These are phyloP conservation scores for Ichneumon xanthorius DNA, from an alignment of 2,888 invertebrate species.

Conservation along the genomic window DNA sequence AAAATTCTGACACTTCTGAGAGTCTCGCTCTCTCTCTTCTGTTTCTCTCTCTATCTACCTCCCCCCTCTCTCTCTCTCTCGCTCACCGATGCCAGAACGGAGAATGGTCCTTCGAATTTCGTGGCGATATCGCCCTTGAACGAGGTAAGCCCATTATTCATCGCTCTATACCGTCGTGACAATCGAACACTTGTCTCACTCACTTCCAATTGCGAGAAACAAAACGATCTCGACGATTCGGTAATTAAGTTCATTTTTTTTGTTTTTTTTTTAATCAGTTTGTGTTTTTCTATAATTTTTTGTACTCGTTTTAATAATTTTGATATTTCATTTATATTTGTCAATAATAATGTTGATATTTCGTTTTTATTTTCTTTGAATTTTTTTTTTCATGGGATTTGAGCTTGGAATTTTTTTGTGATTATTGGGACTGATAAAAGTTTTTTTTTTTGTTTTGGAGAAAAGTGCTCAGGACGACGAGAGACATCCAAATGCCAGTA, in stretches of 20 bases:
- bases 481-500: slow-evolving; percentile 70
- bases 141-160: slow-evolving; percentile 70
- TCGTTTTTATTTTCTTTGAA: not conserved
- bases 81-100: slow-evolving; percentile 70
- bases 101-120: slow-evolving; percentile 76
- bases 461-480: not conserved
- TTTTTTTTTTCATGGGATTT: not conserved
- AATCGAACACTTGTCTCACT: not conserved
- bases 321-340: not conserved
- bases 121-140: slow-evolving; percentile 76
- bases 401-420: not conserved
- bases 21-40: slow-evolving; percentile 47
- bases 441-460: not conserved
- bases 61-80: not conserved
- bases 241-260: not conserved
- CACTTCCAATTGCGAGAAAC: not conserved
- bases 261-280: not conserved
- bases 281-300: not conserved
- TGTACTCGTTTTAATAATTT: not conserved
- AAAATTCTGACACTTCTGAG: slow-evolving; percentile 71
- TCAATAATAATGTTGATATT: not conserved
- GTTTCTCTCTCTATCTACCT: not conserved
- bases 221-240: not conserved
- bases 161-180: slow-evolving; percentile 28
- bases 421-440: not conserved